Percentiles rank a stretch among this genome's conserved stretches.
Evolutionary conservation across 2,888 invertebrate species (phyloP).

Genomic region (Elmis aenea): DNA sequence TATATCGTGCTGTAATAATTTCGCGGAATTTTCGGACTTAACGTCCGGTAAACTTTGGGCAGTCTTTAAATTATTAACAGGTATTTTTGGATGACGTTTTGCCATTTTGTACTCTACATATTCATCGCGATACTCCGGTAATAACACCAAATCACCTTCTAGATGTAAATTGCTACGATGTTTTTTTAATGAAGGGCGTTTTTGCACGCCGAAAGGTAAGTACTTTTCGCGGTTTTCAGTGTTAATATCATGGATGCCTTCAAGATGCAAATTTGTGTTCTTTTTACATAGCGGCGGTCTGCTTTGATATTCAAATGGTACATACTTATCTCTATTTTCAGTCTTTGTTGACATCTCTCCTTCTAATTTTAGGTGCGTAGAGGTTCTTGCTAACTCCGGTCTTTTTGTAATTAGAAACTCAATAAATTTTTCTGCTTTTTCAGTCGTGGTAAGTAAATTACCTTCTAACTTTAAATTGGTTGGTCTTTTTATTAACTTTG

Average conservation of each 20-base stretch:
- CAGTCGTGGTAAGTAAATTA: conserved; percentile 46
- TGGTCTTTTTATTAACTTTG: conserved; percentile 41
- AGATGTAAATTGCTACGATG: conserved; percentile 47
- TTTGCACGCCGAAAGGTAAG: conserved; percentile 44
- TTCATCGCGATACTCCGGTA: conserved; percentile 46
- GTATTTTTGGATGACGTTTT: conserved; percentile 27
- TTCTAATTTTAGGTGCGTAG: conserved; percentile 36
- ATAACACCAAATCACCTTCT: conserved; percentile 47
- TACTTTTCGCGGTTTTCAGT: conserved; percentile 47
- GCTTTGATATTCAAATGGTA: conserved; percentile 45
- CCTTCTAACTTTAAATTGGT: conserved; percentile 51
- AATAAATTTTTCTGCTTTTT: conserved; percentile 48
- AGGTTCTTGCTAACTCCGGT: conserved; percentile 45
- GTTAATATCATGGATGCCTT: conserved; percentile 42
- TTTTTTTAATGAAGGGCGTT: conserved; percentile 44
- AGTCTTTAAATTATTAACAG: conserved; percentile 39
- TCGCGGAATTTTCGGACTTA: conserved; percentile 44
- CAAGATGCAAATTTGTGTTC: conserved; percentile 48
- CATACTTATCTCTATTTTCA: conserved; percentile 49
- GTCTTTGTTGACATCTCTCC: conserved; percentile 47
- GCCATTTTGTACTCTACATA: conserved; percentile 35
- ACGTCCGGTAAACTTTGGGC: conserved; percentile 47
- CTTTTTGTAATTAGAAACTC: conserved; percentile 46
- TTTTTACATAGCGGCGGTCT: conserved; percentile 45
- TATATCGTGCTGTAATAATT: conserved; percentile 38